Evolutionary conservation across 2,888 invertebrate species (phyloP).

Genomic region (Cerastis leucographa): DNA sequence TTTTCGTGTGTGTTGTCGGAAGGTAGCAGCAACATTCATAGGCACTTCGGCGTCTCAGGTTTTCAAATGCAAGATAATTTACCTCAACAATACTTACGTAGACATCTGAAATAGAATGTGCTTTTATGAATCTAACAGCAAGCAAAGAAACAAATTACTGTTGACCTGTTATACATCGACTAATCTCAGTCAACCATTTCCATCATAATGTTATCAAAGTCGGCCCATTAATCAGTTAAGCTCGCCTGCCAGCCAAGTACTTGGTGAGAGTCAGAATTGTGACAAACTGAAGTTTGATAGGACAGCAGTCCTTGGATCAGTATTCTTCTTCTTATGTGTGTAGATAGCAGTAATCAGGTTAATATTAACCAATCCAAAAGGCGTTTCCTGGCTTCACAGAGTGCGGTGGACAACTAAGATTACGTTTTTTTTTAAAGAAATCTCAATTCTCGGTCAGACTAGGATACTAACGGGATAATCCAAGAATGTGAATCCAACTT

Average conservation of each 20-base stretch:
- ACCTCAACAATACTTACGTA: neutral
- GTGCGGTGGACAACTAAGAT: neutral
- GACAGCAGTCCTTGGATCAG: neutral
- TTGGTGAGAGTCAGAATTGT: neutral
- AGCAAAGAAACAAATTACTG: conserved; percentile 22
- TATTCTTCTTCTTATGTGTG: neutral
- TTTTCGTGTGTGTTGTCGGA: neutral
- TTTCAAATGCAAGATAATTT: neutral
- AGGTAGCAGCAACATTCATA: neutral
- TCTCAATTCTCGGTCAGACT: neutral
- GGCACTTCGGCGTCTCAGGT: neutral
- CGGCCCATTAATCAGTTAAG: neutral
- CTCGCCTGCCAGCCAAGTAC: neutral
- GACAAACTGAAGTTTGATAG: neutral
- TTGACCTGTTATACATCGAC: conserved; percentile 6
- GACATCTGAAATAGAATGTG: neutral
- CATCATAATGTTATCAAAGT: conserved; percentile 8
- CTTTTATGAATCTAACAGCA: conserved; percentile 1
- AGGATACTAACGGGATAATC: neutral
- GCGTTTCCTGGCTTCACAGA: neutral
- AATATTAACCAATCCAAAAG: neutral
- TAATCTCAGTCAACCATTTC: conserved; percentile 26
- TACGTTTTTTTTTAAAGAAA: neutral
- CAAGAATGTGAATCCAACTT: conserved; percentile 22
- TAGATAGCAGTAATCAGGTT: neutral